Base-by-base conservation (phyloP, 2,797 vertebrate genomes). In the Hydrophis major region DNA sequence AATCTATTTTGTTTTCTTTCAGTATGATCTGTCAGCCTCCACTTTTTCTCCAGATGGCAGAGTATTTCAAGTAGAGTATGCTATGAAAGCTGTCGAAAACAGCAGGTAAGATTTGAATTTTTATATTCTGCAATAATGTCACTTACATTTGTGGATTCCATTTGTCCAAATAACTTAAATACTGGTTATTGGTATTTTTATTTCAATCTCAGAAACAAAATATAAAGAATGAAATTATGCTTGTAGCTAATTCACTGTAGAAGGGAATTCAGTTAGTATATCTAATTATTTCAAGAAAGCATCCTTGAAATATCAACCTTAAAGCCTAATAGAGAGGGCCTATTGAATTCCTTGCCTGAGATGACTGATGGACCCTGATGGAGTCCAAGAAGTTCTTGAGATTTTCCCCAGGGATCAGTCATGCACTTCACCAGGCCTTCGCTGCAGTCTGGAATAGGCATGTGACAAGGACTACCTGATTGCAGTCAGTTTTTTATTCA, bases 61-160 rank as follows among this genome's bases (percentile, higher is more conserved):
- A 95, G 99, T 99, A 61, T 99, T 99, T 96, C 99, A 99, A 96
- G 99, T 99, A 94, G 99, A 99, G 93, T 99, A 99, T 96, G 99
- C 99, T 83, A 99, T 99, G 98, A 99, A 99, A 97, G 99, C 99
- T 8, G 99, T 99, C 66, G 99, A 99, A 97, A 99, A 99, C 42
- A 99, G 99, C 96, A 99, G 99, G 99, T 99, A 96, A 98, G 97
- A 90, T 93, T 93, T 57, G 14, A 37, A 83, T 94, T 92, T 92
- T 50, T 90, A 93, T 90, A 59, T 18, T 56, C 4, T 83, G 37
- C 37, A 83, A 12, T 83, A 83, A 83, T 25, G 74, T 78, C 69
- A 74, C 18, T 20, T 22, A 42, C 32, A 4, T 78, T 78, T 78
- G 69, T 42, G 7, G 69, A 20, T 78, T 78, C 32, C 32, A 42